Base-by-base conservation (phyloP, 1,140 invertebrate genomes). In the Idris sp. region DNA sequence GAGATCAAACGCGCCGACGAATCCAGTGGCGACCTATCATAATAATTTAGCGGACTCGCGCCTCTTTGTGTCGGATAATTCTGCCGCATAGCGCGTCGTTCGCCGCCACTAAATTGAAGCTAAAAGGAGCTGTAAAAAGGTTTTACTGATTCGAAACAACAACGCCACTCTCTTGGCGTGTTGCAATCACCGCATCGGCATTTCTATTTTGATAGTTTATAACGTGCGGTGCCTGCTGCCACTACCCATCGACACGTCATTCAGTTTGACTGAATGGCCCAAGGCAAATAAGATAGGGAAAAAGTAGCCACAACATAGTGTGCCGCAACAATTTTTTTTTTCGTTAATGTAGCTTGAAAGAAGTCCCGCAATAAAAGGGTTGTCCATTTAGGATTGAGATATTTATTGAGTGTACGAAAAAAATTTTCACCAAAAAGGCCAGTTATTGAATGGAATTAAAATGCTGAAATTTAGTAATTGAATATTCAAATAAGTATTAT, bases 1-100 rank as follows among this genome's bases (percentile, higher is more conserved):
- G 71, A 84, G 83, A 87, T 87, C 83, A 87, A 87, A 87, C 79
- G 75, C 43, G 79, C 85, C 86, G 85, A 83, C 86, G 80, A 86
- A 87, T 86, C 81, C 85, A 81, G 85, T 86, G 86, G 85, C 84
- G 81, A 86, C 82, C 85, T 87, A 87, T 87, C 85, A 86, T 87
- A 87, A 86, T 87, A 87, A 87, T 87, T 87, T 87, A 79, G 81
- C 80, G 79, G 82, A 82, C 83, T 84, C 83, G 82, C 84, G 84
- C 84, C 83, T 86, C 85, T 86, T 86, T 86, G 85, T 86, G 85
- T 83, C 85, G 83, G 83, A n/a, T 79, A 30, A 64, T 49, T 46
- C 51, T 30, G 40, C 51, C 43, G 62, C 58, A n/a, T n/a, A 53
- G 30, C 26, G 53, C 61, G 56, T 74, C 73, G 74, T 54, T 68